Evolutionary conservation across 1,140 invertebrate species (phyloP), one percentile per base, ranked within the genome.

Genomic region (Drosophila oshimai): DNA sequence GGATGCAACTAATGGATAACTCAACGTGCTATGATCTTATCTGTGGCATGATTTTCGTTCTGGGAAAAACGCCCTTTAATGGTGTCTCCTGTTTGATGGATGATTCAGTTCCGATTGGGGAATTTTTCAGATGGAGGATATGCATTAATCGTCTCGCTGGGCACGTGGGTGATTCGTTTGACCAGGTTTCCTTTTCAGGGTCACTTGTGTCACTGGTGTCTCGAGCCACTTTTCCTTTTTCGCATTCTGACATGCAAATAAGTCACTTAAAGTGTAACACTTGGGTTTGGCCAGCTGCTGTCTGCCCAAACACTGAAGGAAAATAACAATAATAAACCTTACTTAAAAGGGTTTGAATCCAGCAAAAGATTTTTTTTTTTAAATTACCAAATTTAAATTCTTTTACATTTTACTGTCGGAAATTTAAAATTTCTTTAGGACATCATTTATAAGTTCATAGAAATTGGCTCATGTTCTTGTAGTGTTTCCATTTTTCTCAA

Each of bases 211-310:
- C n/a, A n/a, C n/a, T n/a, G 18, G 34, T 44, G 28, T 41, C 15
- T 39, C 12, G 41, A 57, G 31, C 34, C 24, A 73, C 69, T 73
- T 73, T 73, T 73, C 69, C 68, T 73, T 73, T 70, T 51, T 62
- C 46, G 39, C 68, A 72, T 65, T 62, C 46, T 49, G 55, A 64
- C 73, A 83, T 83, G 79, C 68, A 83, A 86, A 83, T 83, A 55
- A 64, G 62, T 78, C 42, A 55, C 62, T 77, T 84, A 61, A 83
- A 84, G 31, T 83, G 62, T 86, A 74, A 61, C 79, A 83, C 80
- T 61, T 78, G 74, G 70, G 80, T 74, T 67, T 74, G 79, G 79
- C 70, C 79, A 86, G 74, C 60, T 67, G 76, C 64, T 55, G 62
- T 60, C 50, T 45, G 26, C 46, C 13, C 4, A 22, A 7, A 0